phyloP scores from a whole-genome alignment of 1,140 invertebrate species.

The Drusus annulatus region DNA sequence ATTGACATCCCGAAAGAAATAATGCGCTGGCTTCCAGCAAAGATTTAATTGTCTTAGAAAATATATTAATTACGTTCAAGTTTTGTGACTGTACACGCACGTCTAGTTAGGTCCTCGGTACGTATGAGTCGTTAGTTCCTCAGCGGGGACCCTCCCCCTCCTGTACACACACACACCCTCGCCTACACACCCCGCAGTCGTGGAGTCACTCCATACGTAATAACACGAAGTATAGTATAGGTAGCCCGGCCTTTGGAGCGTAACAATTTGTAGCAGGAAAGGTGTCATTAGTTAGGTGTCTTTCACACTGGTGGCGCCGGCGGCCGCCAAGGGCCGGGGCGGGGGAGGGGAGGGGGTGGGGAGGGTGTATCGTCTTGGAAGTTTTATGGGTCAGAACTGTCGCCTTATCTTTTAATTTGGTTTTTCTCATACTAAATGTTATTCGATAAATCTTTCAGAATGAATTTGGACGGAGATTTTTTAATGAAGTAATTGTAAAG shows the following conservation, averaged over 20 bases:
- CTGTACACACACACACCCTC: not conserved
- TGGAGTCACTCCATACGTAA: conserved; percentile 8
- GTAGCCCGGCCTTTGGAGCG: conserved; percentile 48
- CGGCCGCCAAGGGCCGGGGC: conserved; percentile 17
- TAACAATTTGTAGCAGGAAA: conserved; percentile 62
- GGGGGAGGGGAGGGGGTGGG: not conserved
- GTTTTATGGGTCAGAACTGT: conserved; percentile 16
- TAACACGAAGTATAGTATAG: not conserved
- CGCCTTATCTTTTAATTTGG: not conserved
- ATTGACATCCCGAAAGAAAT: too few relatives aligned
- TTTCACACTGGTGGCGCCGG: conserved; percentile 60
- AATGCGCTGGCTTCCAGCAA: too few relatives aligned
- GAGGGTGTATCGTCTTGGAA: conserved; percentile 22
- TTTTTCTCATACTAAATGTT: too few relatives aligned
- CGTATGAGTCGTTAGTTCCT: conserved; percentile 36
- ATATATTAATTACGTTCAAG: not conserved
- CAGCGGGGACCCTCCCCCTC: not conserved
- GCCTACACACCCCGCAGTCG: not conserved
- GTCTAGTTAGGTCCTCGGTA: conserved; percentile 29
- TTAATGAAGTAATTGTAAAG: too few relatives aligned
- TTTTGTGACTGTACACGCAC: conserved; percentile 18
- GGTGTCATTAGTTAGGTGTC: conserved; percentile 63
- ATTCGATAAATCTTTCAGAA: too few relatives aligned
- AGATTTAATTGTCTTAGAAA: not conserved
- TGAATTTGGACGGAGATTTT: too few relatives aligned